A percentile compares a stretch with the other conserved stretches of the same genome.
Conservation (phyloP, 2,888 invertebrate species). For the Archaeoteleia sp. region DNA sequence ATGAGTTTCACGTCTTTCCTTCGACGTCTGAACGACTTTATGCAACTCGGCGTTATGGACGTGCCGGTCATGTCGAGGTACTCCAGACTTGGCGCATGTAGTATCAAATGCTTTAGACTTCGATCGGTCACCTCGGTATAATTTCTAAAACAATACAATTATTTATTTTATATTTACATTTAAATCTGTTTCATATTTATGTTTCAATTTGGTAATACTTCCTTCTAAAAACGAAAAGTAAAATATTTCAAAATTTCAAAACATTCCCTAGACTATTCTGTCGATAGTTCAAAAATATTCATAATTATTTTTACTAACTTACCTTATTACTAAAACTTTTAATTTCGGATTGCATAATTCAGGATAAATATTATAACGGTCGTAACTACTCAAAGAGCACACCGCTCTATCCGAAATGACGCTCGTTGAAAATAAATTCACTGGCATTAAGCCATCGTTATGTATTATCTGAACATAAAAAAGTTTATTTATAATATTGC, state of each 20-base stretch:
- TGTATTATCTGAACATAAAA: slow-evolving; percentile 48
- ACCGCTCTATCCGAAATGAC: slow-evolving; percentile 68
- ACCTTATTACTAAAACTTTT: slow-evolving; percentile 71
- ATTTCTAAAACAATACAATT: slow-evolving; percentile 75
- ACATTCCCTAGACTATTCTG: no score
- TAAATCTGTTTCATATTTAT: slow-evolving; percentile 1
- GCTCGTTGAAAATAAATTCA: slow-evolving; percentile 28
- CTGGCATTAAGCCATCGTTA: slow-evolving; percentile 46
- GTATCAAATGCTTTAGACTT: slow-evolving; percentile 79
- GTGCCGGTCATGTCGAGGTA: slow-evolving; percentile 82
- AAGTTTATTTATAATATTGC: slow-evolving; percentile 18
- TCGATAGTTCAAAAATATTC: neutral
- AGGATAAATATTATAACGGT: slow-evolving; percentile 62
- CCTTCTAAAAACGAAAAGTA: neutral
- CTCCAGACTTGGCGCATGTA: slow-evolving; percentile 78
- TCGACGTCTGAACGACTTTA: slow-evolving; percentile 78
- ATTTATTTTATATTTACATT: no score
- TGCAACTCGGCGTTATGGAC: slow-evolving; percentile 78
- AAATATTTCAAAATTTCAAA: neutral
- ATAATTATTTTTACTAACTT: slow-evolving; percentile 31
- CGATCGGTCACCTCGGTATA: slow-evolving; percentile 80
- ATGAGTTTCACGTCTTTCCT: slow-evolving; percentile 77
- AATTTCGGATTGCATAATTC: slow-evolving; percentile 69
- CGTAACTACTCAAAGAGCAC: slow-evolving; percentile 65
- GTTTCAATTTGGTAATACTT: neutral